Evolutionary conservation across 2,113 vertebrate species (phyloP), one percentile per base, ranked within the genome.

Genomic region (Burhinus oedicnemus): DNA sequence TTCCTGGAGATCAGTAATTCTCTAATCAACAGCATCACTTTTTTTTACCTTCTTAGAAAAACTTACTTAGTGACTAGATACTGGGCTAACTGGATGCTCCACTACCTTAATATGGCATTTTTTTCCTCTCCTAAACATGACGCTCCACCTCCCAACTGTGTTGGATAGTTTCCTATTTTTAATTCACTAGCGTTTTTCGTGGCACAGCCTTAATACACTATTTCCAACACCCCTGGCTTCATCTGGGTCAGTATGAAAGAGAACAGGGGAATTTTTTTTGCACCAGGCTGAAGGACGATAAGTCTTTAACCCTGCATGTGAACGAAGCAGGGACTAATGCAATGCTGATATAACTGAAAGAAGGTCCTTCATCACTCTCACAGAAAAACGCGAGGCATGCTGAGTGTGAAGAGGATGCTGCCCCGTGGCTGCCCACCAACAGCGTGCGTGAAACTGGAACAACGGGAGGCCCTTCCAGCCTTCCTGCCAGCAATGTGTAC

Each of bases 261-360:
- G 57, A 84, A 54, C 5, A 38, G n/a, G 13, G 17, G 34, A 49
- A 32, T 71, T 94, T 90, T 51, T 71, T 68, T 87, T 62, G 27
- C 52, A 49, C 27, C 13, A 4, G 0, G 2, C 58, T 38, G 69
- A 77, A 75, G 21, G 51, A n/a, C 0, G 0, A 12, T 17, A 25
- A 78, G 84, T 45, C n/a, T 84, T 72, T 47, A 75, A 69, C 26
- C 15, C 55, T 71, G 18, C 34, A 40, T 13, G 17, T 57, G 64
- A 71, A 58, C 1, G 8, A 64, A 38, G 25, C 60, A 38, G 26
- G 52, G 45, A 38, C 26, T 16, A 32, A 52, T 38, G 38, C 76
- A 52, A 55, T 38, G 44, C 42, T 89, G 47, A 20, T 75, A 3
- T 17, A 36, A 19, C 51, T 30, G 55, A 74, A 74, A 70, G 52